A percentile compares a stretch with the other conserved stretches of the same genome.
phyloP scores from a whole-genome alignment of 2,888 invertebrate genomes.

The Ectropis crepuscularia region DNA sequence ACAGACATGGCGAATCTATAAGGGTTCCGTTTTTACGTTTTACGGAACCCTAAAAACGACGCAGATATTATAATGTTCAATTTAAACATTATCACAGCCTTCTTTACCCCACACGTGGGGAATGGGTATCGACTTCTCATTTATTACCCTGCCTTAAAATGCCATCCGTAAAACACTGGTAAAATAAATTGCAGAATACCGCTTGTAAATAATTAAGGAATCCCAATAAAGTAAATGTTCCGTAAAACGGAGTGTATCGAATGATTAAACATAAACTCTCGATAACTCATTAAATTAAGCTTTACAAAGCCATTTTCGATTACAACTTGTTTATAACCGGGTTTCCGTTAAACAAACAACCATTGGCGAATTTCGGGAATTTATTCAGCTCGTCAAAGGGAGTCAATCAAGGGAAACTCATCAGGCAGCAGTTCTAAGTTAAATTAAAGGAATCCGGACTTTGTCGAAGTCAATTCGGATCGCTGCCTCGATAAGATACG shows the following conservation, averaged over 20 bases:
- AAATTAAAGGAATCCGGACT: constrained; percentile 24
- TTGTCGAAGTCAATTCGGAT: constrained; percentile 11
- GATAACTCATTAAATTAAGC: constrained; percentile 30
- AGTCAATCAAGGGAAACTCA: constrained; percentile 28
- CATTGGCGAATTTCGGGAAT: constrained; percentile 15
- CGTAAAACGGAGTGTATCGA: constrained; percentile 9
- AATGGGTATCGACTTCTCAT: too few relatives aligned
- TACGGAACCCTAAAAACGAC: too few relatives aligned
- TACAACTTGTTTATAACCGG: constrained; percentile 25
- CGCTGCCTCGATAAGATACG: constrained; percentile 1
- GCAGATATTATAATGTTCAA: too few relatives aligned
- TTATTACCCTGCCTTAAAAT: too few relatives aligned
- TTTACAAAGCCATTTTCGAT: constrained; percentile 30
- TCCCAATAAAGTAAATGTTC: background rate
- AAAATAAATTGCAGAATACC: background rate
- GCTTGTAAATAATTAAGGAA: constrained; percentile 1
- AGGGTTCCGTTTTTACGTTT: too few relatives aligned
- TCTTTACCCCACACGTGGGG: too few relatives aligned
- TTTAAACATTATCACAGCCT: too few relatives aligned
- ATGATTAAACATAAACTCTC: constrained; percentile 8
- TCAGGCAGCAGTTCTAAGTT: constrained; percentile 26
- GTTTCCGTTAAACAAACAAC: constrained; percentile 21
- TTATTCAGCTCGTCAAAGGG: constrained; percentile 29
- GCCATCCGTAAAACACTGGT: too few relatives aligned
- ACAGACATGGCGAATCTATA: too few relatives aligned